Base-by-base conservation (phyloP, 2,113 vertebrate genomes). In the Oreocharis arfaki region DNA sequence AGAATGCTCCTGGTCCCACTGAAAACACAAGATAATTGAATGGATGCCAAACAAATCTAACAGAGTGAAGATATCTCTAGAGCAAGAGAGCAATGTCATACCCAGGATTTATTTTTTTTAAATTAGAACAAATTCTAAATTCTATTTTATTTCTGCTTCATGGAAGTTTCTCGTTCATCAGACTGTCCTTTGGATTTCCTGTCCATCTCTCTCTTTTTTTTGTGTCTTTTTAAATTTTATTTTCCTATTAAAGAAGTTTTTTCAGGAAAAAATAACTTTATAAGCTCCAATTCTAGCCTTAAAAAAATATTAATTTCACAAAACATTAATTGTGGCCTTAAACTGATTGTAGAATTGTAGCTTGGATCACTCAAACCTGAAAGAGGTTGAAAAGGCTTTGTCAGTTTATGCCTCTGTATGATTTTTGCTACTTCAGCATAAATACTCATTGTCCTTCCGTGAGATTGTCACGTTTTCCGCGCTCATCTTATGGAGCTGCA, bases 171-270 rank as follows among this genome's bases (percentile, higher is more conserved):
- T 26, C 1, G 0, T 64, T 84, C 13, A 57, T 49, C 11, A 18
- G 57, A 35, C 7, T 26, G 3, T n/a, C 41, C 9, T 59, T 42
- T 68, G 3, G 2, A 35, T 65, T 87, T 87, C 22, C 19, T 89
- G 11, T 13, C 15, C 1, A 0, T 44, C 10, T 82, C 13, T 63
- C 16, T 53, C 28, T 35, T 9, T 13, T 19, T 41, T 39, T 30
- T 5, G 0, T 23, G 10, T 52, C 10, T 82, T 1, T 63, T 73
- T 79, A 15, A 52, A 52, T 59, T 0, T 27, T 42, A 13, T 85
- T 75, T 83, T 88, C 18, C 10, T 59, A 41, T 68, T 55, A 79
- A 85, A 49, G 28, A 41, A n/a, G 10, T 5, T 37, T 55, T 55
- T n/a, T 39, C 12, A 13, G 30, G 6, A 10, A 71, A 50, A 26